Evolutionary conservation across 2,888 invertebrate genomes (phyloP).

Genomic region (Siphlonurus alternatus): DNA sequence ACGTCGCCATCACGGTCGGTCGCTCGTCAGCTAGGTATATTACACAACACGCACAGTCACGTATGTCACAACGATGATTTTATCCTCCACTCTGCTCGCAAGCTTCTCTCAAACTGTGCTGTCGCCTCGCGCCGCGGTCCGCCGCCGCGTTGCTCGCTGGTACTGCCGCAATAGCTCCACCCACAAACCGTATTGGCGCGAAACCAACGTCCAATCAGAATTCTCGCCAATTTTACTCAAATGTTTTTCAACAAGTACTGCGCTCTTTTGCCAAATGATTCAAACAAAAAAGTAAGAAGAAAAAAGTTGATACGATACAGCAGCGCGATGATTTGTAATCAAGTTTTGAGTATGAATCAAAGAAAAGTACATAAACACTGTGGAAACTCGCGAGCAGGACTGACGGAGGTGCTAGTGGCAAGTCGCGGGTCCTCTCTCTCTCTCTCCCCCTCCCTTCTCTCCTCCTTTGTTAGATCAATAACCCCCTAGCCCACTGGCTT

Average conservation of each 20-base stretch:
- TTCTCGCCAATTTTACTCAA: constrained; percentile 4
- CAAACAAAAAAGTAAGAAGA: not conserved
- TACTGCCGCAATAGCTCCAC: constrained; percentile 6
- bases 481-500: constrained; percentile 9
- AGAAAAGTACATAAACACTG: not conserved
- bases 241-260: constrained; percentile 1
- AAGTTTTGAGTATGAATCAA: not conserved
- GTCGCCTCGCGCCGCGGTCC: constrained; percentile 13
- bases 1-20: constrained; percentile 35
- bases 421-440: no score
- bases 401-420: no score
- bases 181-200: constrained; percentile 9
- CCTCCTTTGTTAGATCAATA: constrained; percentile 9
- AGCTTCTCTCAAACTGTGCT: not conserved
- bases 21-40: not conserved
- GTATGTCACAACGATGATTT: not conserved
- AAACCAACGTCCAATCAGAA: constrained; percentile 9
- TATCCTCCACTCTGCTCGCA: not conserved
- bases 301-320: not conserved
- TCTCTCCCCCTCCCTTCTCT: constrained; percentile 5
- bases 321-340: not conserved
- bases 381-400: not conserved
- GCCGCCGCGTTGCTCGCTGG: constrained; percentile 20
- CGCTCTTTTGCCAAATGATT: not conserved
- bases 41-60: constrained; percentile 11